Percentiles rank a stretch among this genome's conserved stretches.
Evolutionary conservation across 2,113 vertebrate genomes (phyloP).

Genomic region (Chaetops frenatus): DNA sequence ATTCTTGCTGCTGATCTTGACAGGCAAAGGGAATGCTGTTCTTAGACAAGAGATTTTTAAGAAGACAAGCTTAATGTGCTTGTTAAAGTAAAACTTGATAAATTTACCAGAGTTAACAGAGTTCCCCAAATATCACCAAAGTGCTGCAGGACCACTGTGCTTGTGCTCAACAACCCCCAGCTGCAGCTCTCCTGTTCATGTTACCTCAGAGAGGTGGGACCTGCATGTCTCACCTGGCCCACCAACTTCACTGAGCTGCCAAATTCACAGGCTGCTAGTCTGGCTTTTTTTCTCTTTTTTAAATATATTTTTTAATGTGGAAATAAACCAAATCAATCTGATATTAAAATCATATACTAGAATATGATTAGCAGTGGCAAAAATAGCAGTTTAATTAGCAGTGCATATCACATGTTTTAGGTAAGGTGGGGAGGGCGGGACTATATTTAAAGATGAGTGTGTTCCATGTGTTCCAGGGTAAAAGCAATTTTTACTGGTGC

Average conservation of each 20-base stretch:
- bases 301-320: background rate
- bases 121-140: background rate
- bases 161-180: background rate
- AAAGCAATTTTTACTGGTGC: background rate
- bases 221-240: background rate
- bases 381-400: background rate
- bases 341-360: background rate
- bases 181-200: background rate
- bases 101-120: background rate
- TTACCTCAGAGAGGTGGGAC: background rate
- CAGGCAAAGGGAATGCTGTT: slow-evolving; percentile 1
- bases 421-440: background rate
- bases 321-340: background rate
- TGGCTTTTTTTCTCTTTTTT: background rate
- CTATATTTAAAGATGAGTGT: background rate
- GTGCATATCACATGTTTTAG: background rate
- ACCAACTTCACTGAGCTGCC: background rate
- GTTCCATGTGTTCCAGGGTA: background rate
- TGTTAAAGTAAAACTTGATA: background rate
- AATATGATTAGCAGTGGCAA: background rate
- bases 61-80: background rate
- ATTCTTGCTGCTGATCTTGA: slow-evolving; percentile 10
- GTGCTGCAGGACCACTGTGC: background rate
- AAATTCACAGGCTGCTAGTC: background rate
- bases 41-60: background rate